Percentiles rank a stretch among this genome's conserved stretches.
Conservation (phyloP, 2,113 vertebrate species). For the Pogonocichla stellata region DNA sequence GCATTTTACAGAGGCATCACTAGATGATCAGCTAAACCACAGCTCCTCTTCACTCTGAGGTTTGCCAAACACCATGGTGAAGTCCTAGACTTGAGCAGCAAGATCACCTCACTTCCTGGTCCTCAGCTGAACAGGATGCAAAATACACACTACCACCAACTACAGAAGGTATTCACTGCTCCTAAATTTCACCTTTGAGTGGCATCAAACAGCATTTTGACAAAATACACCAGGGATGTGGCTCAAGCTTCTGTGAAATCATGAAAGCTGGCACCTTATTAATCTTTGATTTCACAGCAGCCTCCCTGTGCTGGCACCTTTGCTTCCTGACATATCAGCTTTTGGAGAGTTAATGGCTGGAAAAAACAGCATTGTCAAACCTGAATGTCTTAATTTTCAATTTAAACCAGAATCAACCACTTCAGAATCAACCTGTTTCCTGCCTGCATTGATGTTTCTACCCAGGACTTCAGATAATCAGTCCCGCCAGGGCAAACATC, state of each 20-base stretch:
- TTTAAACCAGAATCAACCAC: neutral
- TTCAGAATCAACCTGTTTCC: neutral
- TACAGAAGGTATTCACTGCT: neutral
- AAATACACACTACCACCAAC: neutral
- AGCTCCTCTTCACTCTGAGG: neutral
- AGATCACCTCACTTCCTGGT: neutral
- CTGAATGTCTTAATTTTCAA: neutral
- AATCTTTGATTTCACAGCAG: constrained; percentile 9
- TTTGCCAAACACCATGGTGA: neutral
- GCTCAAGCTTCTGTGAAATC: neutral
- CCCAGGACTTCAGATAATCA: neutral
- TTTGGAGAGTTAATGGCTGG: neutral
- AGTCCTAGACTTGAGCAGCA: neutral
- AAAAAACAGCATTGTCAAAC: neutral
- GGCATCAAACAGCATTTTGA: neutral
- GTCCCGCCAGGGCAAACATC: neutral
- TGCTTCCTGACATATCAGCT: neutral
- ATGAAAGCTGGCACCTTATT: neutral
- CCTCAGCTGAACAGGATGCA: neutral
- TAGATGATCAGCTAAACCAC: neutral
- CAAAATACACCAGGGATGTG: neutral
- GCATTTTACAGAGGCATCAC: neutral
- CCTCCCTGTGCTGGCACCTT: neutral
- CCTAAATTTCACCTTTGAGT: neutral
- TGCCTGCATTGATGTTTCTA: neutral